Percentiles rank a stretch among this genome's conserved stretches.
These are phyloP conservation scores for Callimorpha dominula DNA, from an alignment of 2,888 invertebrate species.

Conservation along the genomic window DNA sequence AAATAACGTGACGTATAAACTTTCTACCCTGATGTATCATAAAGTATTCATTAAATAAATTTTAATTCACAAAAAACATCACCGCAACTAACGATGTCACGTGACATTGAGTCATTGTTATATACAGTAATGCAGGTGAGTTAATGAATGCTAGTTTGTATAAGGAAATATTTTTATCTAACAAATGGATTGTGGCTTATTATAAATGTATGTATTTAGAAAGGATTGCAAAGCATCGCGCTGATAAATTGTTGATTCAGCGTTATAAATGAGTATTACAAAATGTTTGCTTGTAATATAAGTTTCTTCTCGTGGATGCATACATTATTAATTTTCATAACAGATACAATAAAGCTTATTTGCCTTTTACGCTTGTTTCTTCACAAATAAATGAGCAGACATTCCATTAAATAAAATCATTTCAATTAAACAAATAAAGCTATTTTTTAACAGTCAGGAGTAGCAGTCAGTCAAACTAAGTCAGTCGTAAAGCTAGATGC, in stretches of 20 bases:
- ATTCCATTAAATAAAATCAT: no score
- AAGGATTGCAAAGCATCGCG: not conserved
- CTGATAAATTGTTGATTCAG: not conserved
- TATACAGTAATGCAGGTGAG: slow-evolving; percentile 45
- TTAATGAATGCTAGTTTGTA: slow-evolving; percentile 46
- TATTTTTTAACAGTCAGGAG: no score
- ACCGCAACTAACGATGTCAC: slow-evolving; percentile 46
- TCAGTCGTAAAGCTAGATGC: no score
- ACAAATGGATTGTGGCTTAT: slow-evolving; percentile 5
- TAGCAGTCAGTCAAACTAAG: no score
- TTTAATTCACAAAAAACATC: slow-evolving; percentile 32
- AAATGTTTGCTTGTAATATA: no score
- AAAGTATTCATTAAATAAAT: slow-evolving; percentile 18
- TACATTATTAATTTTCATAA: no score
- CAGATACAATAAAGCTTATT: no score
- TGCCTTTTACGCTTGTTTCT: no score
- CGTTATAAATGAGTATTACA: not conserved
- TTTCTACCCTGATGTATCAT: not conserved
- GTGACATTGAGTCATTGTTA: slow-evolving; percentile 55
- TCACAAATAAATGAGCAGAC: no score
- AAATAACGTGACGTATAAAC: not conserved
- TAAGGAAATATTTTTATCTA: not conserved
- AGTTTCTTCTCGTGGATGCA: no score
- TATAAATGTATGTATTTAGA: not conserved
- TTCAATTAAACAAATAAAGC: no score